A percentile compares a stretch with the other conserved stretches of the same genome.
Conservation (phyloP, 2,113 vertebrate species). For the Leucoraja erinaceus region DNA sequence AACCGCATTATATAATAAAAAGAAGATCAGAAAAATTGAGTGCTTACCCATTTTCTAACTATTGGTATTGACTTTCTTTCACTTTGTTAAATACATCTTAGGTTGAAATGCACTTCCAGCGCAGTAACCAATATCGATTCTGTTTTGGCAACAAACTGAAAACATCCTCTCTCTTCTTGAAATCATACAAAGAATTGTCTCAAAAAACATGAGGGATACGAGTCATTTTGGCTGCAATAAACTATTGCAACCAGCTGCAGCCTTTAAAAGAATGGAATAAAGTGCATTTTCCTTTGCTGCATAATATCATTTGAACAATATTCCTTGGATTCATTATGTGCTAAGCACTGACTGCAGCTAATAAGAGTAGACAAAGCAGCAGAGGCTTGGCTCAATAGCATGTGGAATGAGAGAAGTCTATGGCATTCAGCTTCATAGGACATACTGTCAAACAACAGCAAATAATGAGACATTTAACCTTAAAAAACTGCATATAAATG, state of each 20-base stretch:
- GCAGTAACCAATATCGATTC: constrained; percentile 35
- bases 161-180: not conserved
- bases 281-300: not conserved
- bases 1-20: constrained; percentile 2
- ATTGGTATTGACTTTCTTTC: constrained; percentile 35
- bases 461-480: constrained; percentile 1
- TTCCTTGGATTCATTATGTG: not conserved
- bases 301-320: constrained; percentile 11
- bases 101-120: constrained; percentile 38
- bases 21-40: constrained; percentile 27
- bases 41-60: constrained; percentile 28
- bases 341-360: not conserved
- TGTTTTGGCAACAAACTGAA: constrained; percentile 16
- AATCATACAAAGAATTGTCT: constrained; percentile 21
- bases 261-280: not conserved
- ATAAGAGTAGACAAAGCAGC: not conserved
- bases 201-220: not conserved
- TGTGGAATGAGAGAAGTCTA: not conserved
- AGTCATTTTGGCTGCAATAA: not conserved
- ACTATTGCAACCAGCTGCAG: not conserved
- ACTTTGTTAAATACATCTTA: constrained; percentile 5
- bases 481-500: not conserved
- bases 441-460: not conserved
- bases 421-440: not conserved
- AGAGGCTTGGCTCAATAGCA: not conserved